These are phyloP conservation scores for Leptopterna dolabrata DNA, from an alignment of 2,888 invertebrate species.

Conservation along the genomic window DNA sequence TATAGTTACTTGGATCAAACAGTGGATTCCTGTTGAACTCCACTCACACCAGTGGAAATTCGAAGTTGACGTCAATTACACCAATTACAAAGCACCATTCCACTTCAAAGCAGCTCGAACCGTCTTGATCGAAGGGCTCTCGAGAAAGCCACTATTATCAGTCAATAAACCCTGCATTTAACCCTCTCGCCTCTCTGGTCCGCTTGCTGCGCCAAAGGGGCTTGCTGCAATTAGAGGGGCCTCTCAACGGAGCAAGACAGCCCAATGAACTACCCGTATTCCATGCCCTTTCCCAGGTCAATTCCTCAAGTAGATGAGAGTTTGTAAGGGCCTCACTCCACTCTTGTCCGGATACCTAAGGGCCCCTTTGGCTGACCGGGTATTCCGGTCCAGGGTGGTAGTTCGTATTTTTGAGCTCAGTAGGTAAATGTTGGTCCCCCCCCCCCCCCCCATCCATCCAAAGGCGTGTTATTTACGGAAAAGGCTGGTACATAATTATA, in stretches of 20 bases:
- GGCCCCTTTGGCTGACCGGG: too few relatives aligned
- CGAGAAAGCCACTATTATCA: neutral
- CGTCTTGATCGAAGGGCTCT: neutral
- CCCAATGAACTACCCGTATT: neutral
- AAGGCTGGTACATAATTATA: too few relatives aligned
- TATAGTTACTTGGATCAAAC: too few relatives aligned
- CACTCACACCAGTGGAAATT: neutral
- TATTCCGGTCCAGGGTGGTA: too few relatives aligned
- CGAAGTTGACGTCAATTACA: neutral
- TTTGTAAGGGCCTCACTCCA: too few relatives aligned
- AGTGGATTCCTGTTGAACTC: too few relatives aligned
- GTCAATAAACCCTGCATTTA: neutral
- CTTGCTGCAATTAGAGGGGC: neutral
- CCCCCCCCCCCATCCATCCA: too few relatives aligned
- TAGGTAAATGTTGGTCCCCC: too few relatives aligned
- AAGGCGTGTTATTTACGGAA: too few relatives aligned
- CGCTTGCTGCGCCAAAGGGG: neutral
- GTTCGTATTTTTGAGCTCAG: too few relatives aligned
- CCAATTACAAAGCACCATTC: neutral
- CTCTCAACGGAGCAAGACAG: neutral
- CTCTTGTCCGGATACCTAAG: too few relatives aligned
- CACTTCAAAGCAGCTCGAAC: neutral
- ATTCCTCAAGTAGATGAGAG: too few relatives aligned
- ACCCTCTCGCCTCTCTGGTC: neutral
- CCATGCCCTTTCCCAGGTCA: neutral